Percentiles rank a stretch among this genome's conserved stretches.
Conservation (phyloP, 2,797 vertebrate genomes). For the Valencia hispanica region DNA sequence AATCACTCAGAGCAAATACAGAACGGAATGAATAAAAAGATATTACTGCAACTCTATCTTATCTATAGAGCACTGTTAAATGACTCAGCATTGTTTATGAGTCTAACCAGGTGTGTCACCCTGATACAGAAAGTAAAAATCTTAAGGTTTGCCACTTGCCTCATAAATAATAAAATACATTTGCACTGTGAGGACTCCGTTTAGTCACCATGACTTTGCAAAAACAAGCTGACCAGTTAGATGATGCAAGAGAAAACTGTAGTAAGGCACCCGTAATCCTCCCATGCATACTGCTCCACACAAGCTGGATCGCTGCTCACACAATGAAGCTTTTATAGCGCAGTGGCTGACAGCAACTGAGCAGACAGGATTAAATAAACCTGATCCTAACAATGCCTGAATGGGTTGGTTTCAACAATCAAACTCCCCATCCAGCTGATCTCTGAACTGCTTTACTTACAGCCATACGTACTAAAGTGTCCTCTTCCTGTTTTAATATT, state of each 20-base stretch:
- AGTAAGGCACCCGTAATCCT: constrained; percentile 22
- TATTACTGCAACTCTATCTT: background rate
- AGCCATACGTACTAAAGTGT: background rate
- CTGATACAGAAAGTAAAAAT: background rate
- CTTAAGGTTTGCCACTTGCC: background rate
- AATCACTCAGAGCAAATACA: background rate
- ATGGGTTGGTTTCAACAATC: background rate
- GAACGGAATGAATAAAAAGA: background rate
- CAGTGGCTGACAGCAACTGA: background rate
- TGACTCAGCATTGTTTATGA: constrained; percentile 51
- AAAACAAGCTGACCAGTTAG: constrained; percentile 32
- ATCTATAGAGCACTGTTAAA: background rate
- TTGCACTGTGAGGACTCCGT: background rate
- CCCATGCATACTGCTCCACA: constrained; percentile 11
- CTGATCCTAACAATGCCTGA: background rate
- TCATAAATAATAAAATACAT: background rate
- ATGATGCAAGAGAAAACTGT: constrained; percentile 44
- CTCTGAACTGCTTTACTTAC: background rate
- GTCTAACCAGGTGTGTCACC: constrained; percentile 20
- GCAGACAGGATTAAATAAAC: background rate
- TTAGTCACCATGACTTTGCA: constrained; percentile 74
- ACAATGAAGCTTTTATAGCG: constrained; percentile 69
- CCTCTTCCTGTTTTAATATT: constrained; percentile 10
- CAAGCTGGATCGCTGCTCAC: constrained; percentile 33
- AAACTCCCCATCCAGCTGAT: background rate